Percentiles rank a stretch among this genome's conserved stretches.
Conservation (phyloP, 2,888 invertebrate species). For the Cynaeus angustus region DNA sequence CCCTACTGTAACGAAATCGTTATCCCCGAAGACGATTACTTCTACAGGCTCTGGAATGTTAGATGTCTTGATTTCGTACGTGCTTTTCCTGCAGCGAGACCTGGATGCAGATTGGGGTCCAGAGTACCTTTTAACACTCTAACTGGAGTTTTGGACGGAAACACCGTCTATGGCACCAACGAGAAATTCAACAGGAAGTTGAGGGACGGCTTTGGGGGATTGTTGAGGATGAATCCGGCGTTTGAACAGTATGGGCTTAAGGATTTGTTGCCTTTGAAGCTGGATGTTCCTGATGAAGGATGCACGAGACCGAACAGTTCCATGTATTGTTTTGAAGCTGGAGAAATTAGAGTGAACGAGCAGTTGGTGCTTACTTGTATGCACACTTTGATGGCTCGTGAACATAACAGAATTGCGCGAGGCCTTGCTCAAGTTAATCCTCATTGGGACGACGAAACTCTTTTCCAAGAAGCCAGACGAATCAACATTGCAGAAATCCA, state of each 20-base stretch:
- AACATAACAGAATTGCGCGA: constrained; percentile 90
- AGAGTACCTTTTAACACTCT: constrained; percentile 89
- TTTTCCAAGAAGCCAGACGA: constrained; percentile 90
- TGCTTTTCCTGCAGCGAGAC: constrained; percentile 89
- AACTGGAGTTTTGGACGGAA: constrained; percentile 90
- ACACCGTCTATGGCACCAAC: constrained; percentile 91
- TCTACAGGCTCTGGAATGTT: constrained; percentile 88
- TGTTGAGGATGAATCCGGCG: constrained; percentile 90
- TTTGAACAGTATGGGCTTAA: constrained; percentile 91
- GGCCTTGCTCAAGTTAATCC: constrained; percentile 87
- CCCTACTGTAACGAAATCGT: constrained; percentile 93
- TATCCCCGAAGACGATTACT: constrained; percentile 92
- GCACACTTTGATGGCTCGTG: constrained; percentile 93
- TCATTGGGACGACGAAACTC: constrained; percentile 94
- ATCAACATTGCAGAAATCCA: constrained; percentile 91
- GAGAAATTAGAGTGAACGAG: constrained; percentile 94
- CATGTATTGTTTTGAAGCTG: constrained; percentile 95
- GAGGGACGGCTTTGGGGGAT: constrained; percentile 86
- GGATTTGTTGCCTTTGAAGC: constrained; percentile 89
- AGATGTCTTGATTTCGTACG: constrained; percentile 93
- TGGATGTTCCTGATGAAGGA: constrained; percentile 93
- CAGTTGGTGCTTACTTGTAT: constrained; percentile 91
- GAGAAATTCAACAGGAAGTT: constrained; percentile 86
- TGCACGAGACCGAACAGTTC: constrained; percentile 92
- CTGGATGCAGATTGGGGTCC: constrained; percentile 90